Evolutionary conservation across 2,113 vertebrate genomes (phyloP).

Genomic region (Spheniscus mendiculus): DNA sequence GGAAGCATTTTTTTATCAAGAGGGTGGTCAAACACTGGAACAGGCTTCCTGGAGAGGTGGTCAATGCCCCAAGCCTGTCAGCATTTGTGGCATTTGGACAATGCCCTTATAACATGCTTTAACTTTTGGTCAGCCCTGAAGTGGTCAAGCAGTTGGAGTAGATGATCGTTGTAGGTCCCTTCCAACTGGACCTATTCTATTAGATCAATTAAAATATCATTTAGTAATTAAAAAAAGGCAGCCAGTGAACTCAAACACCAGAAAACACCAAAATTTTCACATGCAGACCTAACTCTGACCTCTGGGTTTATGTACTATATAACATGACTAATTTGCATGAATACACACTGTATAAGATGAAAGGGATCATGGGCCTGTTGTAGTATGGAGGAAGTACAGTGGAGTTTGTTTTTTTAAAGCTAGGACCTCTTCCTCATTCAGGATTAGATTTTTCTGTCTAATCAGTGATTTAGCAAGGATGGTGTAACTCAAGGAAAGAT

Average conservation of each 20-base stretch:
- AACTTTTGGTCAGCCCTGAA: background rate
- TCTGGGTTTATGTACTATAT: background rate
- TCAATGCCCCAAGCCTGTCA: background rate
- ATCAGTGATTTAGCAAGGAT: background rate
- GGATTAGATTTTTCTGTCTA: background rate
- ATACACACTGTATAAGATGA: background rate
- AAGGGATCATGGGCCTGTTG: background rate
- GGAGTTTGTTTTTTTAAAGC: background rate
- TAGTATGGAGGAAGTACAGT: background rate
- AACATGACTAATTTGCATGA: background rate
- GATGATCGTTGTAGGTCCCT: background rate
- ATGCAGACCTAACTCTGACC: background rate
- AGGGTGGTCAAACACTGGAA: background rate
- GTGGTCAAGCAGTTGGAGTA: background rate
- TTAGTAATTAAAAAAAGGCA: background rate
- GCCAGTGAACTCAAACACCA: background rate
- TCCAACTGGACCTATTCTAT: background rate
- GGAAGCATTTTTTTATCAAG: background rate
- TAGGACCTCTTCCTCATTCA: background rate
- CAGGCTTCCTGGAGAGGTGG: background rate
- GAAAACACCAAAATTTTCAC: background rate
- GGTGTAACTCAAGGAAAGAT: background rate
- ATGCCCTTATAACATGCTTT: background rate
- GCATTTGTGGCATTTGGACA: background rate
- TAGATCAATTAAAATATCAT: background rate